These are phyloP conservation scores for Alviniconcha strummeri DNA, from an alignment of 2,888 invertebrate species.

Conservation along the genomic window DNA sequence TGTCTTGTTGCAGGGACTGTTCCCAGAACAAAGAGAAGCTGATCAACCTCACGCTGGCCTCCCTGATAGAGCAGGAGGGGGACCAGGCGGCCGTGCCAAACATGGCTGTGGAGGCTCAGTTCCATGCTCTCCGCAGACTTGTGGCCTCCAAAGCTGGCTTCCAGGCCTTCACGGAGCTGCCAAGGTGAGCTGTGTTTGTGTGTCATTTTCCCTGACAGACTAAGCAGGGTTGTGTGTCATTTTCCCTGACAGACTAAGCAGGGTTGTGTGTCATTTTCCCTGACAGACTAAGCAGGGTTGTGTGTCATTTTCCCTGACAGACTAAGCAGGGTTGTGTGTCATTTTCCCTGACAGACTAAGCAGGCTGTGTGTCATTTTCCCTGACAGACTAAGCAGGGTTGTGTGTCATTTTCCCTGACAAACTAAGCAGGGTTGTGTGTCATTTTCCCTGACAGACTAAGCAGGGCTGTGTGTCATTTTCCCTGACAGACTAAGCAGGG, in stretches of 20 bases:
- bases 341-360: too few relatives aligned
- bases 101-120: conserved; percentile 90
- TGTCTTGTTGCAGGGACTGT: conserved; percentile 83
- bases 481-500: neutral
- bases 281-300: too few relatives aligned
- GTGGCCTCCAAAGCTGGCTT: conserved; percentile 99
- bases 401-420: neutral
- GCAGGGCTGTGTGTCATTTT: neutral
- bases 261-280: too few relatives aligned
- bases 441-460: neutral
- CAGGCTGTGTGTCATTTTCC: too few relatives aligned
- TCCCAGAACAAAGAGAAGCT: conserved; percentile 98
- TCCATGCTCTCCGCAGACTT: conserved; percentile 93
- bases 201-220: neutral
- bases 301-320: too few relatives aligned
- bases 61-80: conserved; percentile 84
- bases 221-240: too few relatives aligned
- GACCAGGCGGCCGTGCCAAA: conserved; percentile 74
- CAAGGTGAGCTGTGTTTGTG: conserved; percentile 26
- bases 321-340: too few relatives aligned
- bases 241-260: too few relatives aligned
- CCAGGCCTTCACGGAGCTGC: conserved; percentile 91
- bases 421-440: neutral
- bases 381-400: too few relatives aligned
- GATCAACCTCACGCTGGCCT: conserved; percentile 91